A percentile compares a stretch with the other conserved stretches of the same genome.
phyloP scores from a whole-genome alignment of 2,113 vertebrate genomes.

The Stigmatopora argus region DNA sequence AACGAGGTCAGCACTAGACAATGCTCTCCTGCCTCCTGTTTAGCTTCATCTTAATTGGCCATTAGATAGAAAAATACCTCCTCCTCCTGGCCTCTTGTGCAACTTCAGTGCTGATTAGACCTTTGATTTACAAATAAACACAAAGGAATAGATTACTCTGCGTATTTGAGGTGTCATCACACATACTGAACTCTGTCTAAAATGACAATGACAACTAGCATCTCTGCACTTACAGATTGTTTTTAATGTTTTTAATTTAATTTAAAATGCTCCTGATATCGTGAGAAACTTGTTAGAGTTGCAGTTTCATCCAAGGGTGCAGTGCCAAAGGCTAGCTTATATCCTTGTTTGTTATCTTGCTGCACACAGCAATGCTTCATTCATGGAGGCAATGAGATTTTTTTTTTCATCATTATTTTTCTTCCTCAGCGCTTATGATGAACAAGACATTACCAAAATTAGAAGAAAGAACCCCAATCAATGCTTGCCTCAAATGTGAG shows the following conservation, averaged over 20 bases:
- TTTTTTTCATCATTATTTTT: constrained; percentile 6
- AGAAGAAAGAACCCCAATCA: constrained; percentile 63
- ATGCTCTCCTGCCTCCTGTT: constrained; percentile 68
- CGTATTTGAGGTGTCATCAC: constrained; percentile 19
- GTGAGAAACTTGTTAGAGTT: neutral
- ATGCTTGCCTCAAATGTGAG: constrained; percentile 52
- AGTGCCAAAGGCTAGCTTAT: constrained; percentile 21
- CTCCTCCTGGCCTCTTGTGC: constrained; percentile 34
- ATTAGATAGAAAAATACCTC: constrained; percentile 72
- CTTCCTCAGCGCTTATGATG: constrained; percentile 42
- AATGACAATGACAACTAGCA: constrained; percentile 14
- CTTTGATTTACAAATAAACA: constrained; percentile 74
- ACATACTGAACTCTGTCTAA: constrained; percentile 13
- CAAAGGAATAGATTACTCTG: constrained; percentile 55
- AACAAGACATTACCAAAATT: constrained; percentile 66
- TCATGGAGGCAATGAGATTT: constrained; percentile 6
- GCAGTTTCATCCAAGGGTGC: constrained; percentile 9
- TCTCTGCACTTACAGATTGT: constrained; percentile 6
- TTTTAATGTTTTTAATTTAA: constrained; percentile 4
- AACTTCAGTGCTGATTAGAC: constrained; percentile 69
- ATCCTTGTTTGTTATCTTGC: constrained; percentile 28
- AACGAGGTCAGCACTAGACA: constrained; percentile 59
- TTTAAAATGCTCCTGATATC: constrained; percentile 8
- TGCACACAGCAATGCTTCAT: constrained; percentile 26
- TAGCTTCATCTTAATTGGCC: constrained; percentile 71